Evolutionary conservation across 2,113 vertebrate species (phyloP).

Genomic region (Anas platyrhynchos): DNA sequence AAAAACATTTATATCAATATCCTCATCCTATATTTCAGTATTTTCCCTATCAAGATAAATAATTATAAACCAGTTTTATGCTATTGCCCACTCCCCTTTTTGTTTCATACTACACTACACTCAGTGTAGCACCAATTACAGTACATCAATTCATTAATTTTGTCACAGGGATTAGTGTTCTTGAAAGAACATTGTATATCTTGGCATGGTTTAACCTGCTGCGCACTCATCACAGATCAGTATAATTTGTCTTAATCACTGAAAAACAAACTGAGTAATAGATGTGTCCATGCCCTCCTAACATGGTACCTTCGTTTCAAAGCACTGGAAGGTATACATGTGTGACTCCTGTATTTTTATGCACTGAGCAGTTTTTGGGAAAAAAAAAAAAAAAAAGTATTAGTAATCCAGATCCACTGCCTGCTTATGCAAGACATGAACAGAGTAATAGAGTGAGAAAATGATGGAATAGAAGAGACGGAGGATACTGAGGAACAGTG

Average conservation of each 20-base stretch:
- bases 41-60: background rate
- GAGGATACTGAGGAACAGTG: background rate
- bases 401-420: background rate
- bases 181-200: no score
- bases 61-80: background rate
- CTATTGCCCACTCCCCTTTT: background rate
- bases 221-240: background rate
- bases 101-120: background rate
- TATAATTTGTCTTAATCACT: background rate
- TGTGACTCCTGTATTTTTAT: background rate
- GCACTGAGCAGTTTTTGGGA: background rate
- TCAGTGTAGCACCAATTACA: background rate
- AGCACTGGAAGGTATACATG: background rate
- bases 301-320: background rate
- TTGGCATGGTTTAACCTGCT: background rate
- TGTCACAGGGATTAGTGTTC: background rate
- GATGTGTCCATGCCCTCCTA: background rate
- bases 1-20: background rate
- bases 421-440: background rate
- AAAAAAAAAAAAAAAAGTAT: background rate
- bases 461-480: background rate
- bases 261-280: background rate
- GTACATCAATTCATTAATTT: background rate
- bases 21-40: background rate
- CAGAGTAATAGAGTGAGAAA: background rate